Base-by-base conservation (phyloP, 2,113 vertebrate species). In the Serinus canaria region DNA sequence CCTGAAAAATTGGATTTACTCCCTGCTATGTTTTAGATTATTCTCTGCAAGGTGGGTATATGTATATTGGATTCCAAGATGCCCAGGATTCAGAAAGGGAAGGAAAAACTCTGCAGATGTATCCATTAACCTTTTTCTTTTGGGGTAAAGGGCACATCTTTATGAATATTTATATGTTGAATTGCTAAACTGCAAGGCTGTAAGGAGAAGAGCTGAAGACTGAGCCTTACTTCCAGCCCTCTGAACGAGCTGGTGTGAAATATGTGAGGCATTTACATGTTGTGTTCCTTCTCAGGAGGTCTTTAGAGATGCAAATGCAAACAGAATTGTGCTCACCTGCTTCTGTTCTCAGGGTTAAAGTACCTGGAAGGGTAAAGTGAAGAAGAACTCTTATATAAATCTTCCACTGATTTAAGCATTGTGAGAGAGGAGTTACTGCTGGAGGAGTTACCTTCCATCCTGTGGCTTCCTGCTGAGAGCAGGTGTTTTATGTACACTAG, bases 61-160 rank as follows among this genome's bases (percentile, higher is more conserved):
- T 2, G 24, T 56, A 56, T 91, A 93, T 86, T 94, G 95, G 92
- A 91, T 95, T 96, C 88, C 18, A 67, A 91, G 92, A 94, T 95
- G 77, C 64, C 63, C 77, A 25, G 18, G 94, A 82, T 94, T 96
- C 78, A 92, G 89, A 92, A 97, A 92, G 70, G 79, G 78, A 78
- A 84, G 91, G 92, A 84, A 93, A 75, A 94, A 15, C 67, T 72
- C 52, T 35, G 93, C 60, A 91, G 94, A 95, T 95, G 66, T 95
- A 95, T 92, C 79, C 86, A 97, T 98, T 98, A 98, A 97, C 97
- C 96, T 98, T 97, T 97, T 96, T 76, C 62, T 95, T 97, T 94
- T 92, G 95, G 94, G 89, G 68, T 95, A 96, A 92, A 97, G 96
- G 86, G 92, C 89, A 92, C n/a, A 78, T 79, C 94, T 96, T 96